A percentile compares a stretch with the other conserved stretches of the same genome.
phyloP scores from a whole-genome alignment of 2,888 invertebrate species.

The Neria commutata region DNA sequence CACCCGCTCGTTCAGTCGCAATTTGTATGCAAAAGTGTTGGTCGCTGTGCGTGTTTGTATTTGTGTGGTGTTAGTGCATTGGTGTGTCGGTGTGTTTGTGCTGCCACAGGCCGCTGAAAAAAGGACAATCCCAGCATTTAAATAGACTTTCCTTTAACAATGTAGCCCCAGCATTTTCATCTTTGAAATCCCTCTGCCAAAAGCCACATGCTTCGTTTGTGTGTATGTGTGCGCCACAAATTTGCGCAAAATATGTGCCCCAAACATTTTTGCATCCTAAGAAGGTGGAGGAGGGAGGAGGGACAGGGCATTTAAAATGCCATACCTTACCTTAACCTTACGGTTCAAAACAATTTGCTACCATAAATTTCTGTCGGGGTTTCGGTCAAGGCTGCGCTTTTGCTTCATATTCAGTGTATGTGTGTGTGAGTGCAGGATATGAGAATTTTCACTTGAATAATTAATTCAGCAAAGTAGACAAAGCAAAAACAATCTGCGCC shows the following conservation, averaged over 20 bases:
- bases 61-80: slow-evolving; percentile 16
- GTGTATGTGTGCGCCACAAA: too few relatives aligned
- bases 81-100: slow-evolving; percentile 20
- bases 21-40: slow-evolving; percentile 2
- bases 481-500: slow-evolving; percentile 3
- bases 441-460: slow-evolving; percentile 56
- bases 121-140: background rate
- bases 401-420: slow-evolving; percentile 32
- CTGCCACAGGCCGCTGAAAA: background rate
- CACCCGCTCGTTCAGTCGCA: background rate
- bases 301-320: slow-evolving; percentile 1
- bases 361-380: slow-evolving; percentile 45
- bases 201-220: too few relatives aligned
- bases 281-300: too few relatives aligned
- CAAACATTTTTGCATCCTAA: background rate
- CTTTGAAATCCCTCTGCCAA: too few relatives aligned
- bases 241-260: slow-evolving; percentile 1
- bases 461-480: slow-evolving; percentile 43
- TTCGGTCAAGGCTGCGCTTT: slow-evolving; percentile 21
- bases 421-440: slow-evolving; percentile 37
- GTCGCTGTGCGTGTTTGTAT: slow-evolving; percentile 9
- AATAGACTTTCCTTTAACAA: background rate
- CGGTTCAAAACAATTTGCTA: slow-evolving; percentile 53
- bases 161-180: too few relatives aligned
- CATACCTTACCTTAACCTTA: slow-evolving; percentile 4